These are phyloP conservation scores for Mastacembelus armatus DNA, from an alignment of 2,797 vertebrate species.

Conservation along the genomic window DNA sequence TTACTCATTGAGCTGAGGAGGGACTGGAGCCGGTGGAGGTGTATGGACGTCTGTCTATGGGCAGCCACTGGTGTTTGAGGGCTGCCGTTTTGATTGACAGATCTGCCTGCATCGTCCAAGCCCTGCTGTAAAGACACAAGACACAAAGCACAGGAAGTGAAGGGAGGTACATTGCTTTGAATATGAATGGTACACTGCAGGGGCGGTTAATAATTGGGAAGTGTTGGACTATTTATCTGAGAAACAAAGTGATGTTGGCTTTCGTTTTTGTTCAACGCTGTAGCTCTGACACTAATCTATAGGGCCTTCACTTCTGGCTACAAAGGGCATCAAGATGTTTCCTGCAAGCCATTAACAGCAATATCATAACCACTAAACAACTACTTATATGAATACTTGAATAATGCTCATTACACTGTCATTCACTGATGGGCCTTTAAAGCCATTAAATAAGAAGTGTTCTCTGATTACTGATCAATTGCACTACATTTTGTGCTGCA, in stretches of 20 bases:
- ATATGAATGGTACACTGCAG: constrained; percentile 79
- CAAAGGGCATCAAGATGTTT: constrained; percentile 7
- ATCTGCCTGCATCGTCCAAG: constrained; percentile 81
- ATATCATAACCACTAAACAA: constrained; percentile 3
- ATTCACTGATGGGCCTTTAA: constrained; percentile 7
- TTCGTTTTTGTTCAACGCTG: constrained; percentile 30
- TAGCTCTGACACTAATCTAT: constrained; percentile 22
- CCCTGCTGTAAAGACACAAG: constrained; percentile 74
- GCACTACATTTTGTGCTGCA: background rate
- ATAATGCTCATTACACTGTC: background rate
- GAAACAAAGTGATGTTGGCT: constrained; percentile 55
- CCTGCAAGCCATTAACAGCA: constrained; percentile 6
- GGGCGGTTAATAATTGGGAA: constrained; percentile 84
- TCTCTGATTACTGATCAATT: background rate
- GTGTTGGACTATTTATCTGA: constrained; percentile 74
- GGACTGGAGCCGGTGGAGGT: constrained; percentile 72
- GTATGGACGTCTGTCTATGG: constrained; percentile 75
- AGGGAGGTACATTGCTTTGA: constrained; percentile 68
- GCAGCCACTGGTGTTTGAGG: constrained; percentile 56
- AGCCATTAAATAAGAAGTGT: background rate
- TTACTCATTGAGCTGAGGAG: constrained; percentile 85
- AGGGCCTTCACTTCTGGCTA: background rate
- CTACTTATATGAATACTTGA: background rate
- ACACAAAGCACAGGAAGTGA: constrained; percentile 81
- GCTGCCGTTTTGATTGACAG: constrained; percentile 78